Percentiles rank a stretch among this genome's conserved stretches.
Evolutionary conservation across 2,888 invertebrate species (phyloP).

Genomic region (Elegia similella): DNA sequence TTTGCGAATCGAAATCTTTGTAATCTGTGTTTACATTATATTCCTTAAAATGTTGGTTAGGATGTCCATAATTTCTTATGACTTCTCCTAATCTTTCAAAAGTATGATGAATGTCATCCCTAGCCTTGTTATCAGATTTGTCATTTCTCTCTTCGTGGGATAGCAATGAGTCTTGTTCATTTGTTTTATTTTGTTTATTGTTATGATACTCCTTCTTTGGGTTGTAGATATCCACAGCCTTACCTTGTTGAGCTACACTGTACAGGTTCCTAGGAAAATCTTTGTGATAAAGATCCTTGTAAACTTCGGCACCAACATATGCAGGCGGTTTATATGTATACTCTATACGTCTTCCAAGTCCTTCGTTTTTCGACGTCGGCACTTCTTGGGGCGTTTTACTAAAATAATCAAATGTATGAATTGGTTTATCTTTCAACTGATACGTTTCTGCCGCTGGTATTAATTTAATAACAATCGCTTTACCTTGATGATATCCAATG

Average conservation of each 20-base stretch:
- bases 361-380: constrained; percentile 54
- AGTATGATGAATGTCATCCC: constrained; percentile 38
- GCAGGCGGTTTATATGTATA: constrained; percentile 35
- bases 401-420: constrained; percentile 70
- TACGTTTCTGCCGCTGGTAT: constrained; percentile 57
- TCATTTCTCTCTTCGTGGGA: constrained; percentile 6
- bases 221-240: neutral
- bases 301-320: constrained; percentile 23
- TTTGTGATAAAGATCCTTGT: constrained; percentile 9
- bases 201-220: neutral
- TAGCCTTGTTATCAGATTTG: constrained; percentile 20
- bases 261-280: neutral
- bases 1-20: constrained; percentile 30
- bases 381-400: constrained; percentile 66
- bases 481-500: constrained; percentile 76
- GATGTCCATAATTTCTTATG: constrained; percentile 47
- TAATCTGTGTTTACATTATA: constrained; percentile 39
- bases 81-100: constrained; percentile 48
- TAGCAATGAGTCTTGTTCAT: neutral
- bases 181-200: neutral
- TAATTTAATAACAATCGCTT: constrained; percentile 70
- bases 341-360: constrained; percentile 52
- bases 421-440: constrained; percentile 53
- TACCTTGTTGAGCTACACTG: neutral
- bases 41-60: constrained; percentile 34